Base-by-base conservation (phyloP, 2,797 vertebrate genomes). In the Halcyon smyrnensis region DNA sequence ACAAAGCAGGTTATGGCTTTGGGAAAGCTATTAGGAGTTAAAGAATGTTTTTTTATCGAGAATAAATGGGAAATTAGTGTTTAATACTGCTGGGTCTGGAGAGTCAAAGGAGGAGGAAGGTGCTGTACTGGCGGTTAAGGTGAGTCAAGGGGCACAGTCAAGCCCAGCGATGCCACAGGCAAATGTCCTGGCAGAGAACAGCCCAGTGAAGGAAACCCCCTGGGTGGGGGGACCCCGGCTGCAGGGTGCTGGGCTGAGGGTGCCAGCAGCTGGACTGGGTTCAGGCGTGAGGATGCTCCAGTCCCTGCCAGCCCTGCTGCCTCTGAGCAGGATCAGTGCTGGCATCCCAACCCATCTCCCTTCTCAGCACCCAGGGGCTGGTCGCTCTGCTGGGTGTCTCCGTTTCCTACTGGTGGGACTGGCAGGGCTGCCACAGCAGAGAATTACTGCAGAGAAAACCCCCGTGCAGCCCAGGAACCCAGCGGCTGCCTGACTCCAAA, bases 1-100 rank as follows among this genome's bases (percentile, higher is more conserved):
- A 97, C 95, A 97, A 90, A 97, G 93, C 74, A 65, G 85, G 93
- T 97, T 97, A 97, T 93, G 94, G 93, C 91, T 97, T 94, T 90
- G 93, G 95, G 94, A 97, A 96, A 97, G 93, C 86, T 78, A 78
- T 96, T 95, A 96, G 80, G 75, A 96, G 79, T 75, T 94, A 86
- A 93, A 91, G 90, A 94, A 94, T 11, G 15, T 39, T 37, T 62
- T 95, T 96, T 88, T 51, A 69, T 78, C 1, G 30, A 60, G 80
- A 96, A 95, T 84, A 90, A 94, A 80, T 41, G 23, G 70, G 83
- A 89, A 90, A 69, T 23, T 41, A 80, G 82, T 32, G 60, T 76
- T 95, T 91, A 83, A 80, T 70, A 43, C n/a, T 85, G 62, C 37
- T 53, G 85, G 62, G 46, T 30, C 23, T 39, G 56, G 32, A 19